Evolutionary conservation across 2,113 vertebrate genomes (phyloP).

Genomic region (Phalacrocorax pelagicus): DNA sequence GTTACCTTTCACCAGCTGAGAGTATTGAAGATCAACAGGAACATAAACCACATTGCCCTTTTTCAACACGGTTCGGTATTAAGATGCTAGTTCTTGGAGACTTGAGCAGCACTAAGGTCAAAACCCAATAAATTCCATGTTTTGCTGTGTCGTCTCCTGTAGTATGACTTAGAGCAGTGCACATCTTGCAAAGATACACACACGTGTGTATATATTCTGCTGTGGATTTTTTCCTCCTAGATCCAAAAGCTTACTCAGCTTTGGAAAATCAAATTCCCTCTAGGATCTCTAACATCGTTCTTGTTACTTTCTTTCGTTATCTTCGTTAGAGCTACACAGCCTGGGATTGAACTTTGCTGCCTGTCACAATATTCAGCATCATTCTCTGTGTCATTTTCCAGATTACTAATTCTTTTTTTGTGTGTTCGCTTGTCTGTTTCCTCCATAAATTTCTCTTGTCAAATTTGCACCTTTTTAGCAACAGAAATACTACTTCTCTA

Average conservation of each 20-base stretch:
- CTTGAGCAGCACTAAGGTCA: neutral
- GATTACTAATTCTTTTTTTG: neutral
- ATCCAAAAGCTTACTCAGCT: neutral
- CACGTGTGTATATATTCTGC: rapidly evolving
- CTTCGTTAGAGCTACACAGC: neutral
- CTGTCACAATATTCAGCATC: neutral
- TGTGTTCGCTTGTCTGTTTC: neutral
- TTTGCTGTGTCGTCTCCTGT: neutral
- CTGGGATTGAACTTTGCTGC: neutral
- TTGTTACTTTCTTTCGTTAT: neutral
- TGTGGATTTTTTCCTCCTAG: neutral
- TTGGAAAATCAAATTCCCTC: neutral
- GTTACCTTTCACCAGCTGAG: neutral
- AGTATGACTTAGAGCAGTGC: neutral
- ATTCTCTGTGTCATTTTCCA: neutral
- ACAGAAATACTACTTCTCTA: neutral
- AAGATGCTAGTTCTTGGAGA: neutral
- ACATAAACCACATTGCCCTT: neutral
- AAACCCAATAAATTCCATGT: neutral
- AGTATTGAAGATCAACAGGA: neutral
- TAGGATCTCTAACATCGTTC: neutral
- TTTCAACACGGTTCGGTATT: neutral
- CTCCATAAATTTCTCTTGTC: neutral
- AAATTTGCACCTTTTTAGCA: neutral
- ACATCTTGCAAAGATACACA: neutral